Evolutionary conservation across 2,888 invertebrate genomes (phyloP).

Genomic region (Tuta absoluta): DNA sequence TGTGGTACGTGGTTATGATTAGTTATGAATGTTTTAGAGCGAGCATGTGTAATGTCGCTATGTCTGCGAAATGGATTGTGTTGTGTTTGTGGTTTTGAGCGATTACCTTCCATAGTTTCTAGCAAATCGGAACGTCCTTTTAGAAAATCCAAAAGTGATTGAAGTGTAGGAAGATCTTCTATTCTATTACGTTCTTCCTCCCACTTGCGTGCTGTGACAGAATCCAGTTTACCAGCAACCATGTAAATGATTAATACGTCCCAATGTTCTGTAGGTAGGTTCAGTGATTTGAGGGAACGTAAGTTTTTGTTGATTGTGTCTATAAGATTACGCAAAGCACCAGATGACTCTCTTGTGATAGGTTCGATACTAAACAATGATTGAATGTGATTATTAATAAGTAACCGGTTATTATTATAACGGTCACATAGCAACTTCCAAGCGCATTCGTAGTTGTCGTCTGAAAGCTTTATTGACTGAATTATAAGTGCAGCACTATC

Average conservation of each 20-base stretch:
- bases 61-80: background rate
- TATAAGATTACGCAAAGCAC: too few species aligned
- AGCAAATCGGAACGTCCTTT: slow-evolving; percentile 26
- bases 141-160: slow-evolving; percentile 25
- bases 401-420: slow-evolving; percentile 8
- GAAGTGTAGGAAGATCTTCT: slow-evolving; percentile 14
- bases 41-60: background rate
- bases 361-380: slow-evolving; percentile 25
- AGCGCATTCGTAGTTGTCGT: background rate
- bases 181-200: too few species aligned
- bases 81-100: background rate
- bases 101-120: slow-evolving; percentile 28
- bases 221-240: too few species aligned
- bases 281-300: too few species aligned
- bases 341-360: slow-evolving; percentile 19
- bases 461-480: slow-evolving; percentile 1
- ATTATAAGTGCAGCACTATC: slow-evolving; percentile 5
- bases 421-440: slow-evolving; percentile 12
- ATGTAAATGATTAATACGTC: too few species aligned
- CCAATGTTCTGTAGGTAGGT: too few species aligned
- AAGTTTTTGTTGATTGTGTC: too few species aligned
- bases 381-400: slow-evolving; percentile 14
- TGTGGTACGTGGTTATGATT: too few species aligned
- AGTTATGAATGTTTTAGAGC: background rate
- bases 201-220: too few species aligned